Base-by-base conservation (phyloP, 2,888 invertebrate genomes). In the Chydorus sphaericus region DNA sequence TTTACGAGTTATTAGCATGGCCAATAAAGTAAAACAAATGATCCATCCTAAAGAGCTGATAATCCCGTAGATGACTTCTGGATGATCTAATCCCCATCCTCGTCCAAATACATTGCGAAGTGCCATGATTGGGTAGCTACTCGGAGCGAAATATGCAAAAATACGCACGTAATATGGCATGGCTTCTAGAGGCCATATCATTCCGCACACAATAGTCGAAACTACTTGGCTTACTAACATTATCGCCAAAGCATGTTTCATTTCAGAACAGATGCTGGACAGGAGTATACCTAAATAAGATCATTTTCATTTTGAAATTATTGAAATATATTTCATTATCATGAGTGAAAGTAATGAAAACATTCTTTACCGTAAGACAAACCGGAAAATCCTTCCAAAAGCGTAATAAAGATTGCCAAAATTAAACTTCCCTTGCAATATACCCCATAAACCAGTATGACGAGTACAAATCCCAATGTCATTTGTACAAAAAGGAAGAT, bases 311-410 rank as follows among this genome's bases (percentile, higher is more conserved):
- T 64, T 48, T 20, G 57, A 52, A 57, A 58, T 39, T 56, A 30
- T 33, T 11, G 10, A 33, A 33, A 33, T 33, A 11, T 11, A n/a
- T n/a, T n/a, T n/a, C n/a, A n/a, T n/a, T n/a, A n/a, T n/a, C n/a
- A n/a, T n/a, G n/a, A n/a, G n/a, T n/a, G n/a, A n/a, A n/a, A n/a
- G n/a, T n/a, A n/a, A n/a, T n/a, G n/a, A n/a, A n/a, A n/a, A n/a
- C n/a, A n/a, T n/a, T n/a, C n/a, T n/a, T 73, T 73, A 85, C 94
- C 94, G 73, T 92, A 90, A 67, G 91, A 89, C 94, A 94, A 94
- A 63, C 94, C 94, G 69, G 91, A 91, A 36, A 92, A 78, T 1
- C 89, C 93, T 72, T 92, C 92, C 60, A 92, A 73, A 62, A 94
- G 76, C 1, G 92, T 91, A 30, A 93, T 73, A 61, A 87, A 73